Evolutionary conservation across 2,797 vertebrate species (phyloP), one percentile per base, ranked within the genome.

Genomic region (Capromys pilorides): DNA sequence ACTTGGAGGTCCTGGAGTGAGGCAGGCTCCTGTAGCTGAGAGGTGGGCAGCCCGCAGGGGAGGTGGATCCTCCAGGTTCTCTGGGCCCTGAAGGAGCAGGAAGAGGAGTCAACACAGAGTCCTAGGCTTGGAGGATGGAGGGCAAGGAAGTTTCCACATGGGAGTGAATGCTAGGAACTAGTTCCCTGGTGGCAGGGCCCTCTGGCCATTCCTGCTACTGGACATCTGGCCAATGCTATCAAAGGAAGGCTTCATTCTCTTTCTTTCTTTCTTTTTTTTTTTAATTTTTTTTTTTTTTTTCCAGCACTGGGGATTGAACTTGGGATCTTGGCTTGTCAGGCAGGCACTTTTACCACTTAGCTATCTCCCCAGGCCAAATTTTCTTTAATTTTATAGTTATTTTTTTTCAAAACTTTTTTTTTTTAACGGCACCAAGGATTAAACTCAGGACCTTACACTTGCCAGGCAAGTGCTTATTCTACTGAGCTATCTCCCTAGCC

Each of bases 1-100:
- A 99, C 97, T 99, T 99, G 97, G 98, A 99, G 97, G 98, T 98
- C 98, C 98, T 99, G 66, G 99, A 97, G 88, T 99, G 99, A 71
- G 98, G 98, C 93, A 99, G 98, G 96, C 97, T 99, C 98, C 99
- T 99, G 97, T 98, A 99, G 96, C 98, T 98, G 93, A 99, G 98
- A 31, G 99, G 97, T 1, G 99, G 97, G 95, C 98, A 99, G 95
- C 97, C 98, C 67, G 98, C 97, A 3, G 98, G 99, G 54, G 98
- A 98, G 79, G 97, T 97, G 69, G 98, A 96, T 33, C 98, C 97
- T 33, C 98, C 97, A 90, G 98, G 97, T 90, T 99, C 99, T 97
- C 98, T 99, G 96, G 99, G 98, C 95, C 98, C 99, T 99, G 95
- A 39, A 96, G 26, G 88, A 90, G 59, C 94, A 49, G 12, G 94